Percentiles rank a stretch among this genome's conserved stretches.
Conservation (phyloP, 2,113 vertebrate species). For the Anguilla japonica region DNA sequence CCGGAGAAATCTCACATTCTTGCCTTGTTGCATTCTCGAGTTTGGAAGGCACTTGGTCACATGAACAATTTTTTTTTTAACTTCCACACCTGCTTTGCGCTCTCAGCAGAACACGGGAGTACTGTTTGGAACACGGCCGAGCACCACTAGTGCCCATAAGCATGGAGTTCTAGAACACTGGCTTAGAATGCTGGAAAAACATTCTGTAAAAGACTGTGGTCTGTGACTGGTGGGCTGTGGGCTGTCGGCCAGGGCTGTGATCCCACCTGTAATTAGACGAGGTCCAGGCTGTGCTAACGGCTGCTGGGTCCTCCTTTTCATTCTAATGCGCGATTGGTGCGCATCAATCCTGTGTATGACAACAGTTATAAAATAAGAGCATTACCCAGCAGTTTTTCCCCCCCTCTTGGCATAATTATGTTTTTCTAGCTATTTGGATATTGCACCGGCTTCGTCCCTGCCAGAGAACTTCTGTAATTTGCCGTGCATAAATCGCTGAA, state of each 20-base stretch:
- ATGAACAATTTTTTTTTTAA: too few relatives aligned
- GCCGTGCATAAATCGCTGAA: not conserved
- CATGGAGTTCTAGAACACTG: too few relatives aligned
- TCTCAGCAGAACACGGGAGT: too few relatives aligned
- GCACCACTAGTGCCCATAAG: too few relatives aligned
- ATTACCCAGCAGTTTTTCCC: not conserved
- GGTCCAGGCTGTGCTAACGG: not conserved
- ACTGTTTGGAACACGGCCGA: too few relatives aligned
- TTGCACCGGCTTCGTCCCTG: not conserved
- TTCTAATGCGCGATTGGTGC: not conserved
- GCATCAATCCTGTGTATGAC: not conserved
- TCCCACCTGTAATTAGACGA: not conserved
- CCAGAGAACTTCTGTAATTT: not conserved
- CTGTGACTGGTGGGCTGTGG: not conserved
- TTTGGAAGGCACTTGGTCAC: too few relatives aligned
- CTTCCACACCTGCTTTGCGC: too few relatives aligned
- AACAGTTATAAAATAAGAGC: not conserved
- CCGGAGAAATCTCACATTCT: too few relatives aligned
- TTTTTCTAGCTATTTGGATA: not conserved
- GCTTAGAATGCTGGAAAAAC: too few relatives aligned
- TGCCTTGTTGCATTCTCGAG: too few relatives aligned
- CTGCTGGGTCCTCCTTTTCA: not conserved
- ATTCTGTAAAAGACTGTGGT: too few relatives aligned
- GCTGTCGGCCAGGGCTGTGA: not conserved
- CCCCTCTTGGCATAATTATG: not conserved